Evolutionary conservation across 2,113 vertebrate species (phyloP), one percentile per base, ranked within the genome.

Genomic region (Taurulus bubalis): DNA sequence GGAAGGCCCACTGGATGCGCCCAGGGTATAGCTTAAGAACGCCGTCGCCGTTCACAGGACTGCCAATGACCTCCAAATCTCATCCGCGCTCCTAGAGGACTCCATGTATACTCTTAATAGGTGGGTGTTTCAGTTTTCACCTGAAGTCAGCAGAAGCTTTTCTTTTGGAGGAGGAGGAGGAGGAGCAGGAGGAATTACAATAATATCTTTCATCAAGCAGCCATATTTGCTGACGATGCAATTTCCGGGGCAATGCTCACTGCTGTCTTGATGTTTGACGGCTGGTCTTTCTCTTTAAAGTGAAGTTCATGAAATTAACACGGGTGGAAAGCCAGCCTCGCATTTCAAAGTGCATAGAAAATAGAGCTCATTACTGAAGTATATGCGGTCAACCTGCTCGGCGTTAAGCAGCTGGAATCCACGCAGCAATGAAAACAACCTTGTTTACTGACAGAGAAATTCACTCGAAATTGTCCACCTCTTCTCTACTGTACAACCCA

Each of bases 401-500:
- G 47, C 2, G 49, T 65, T 10, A 28, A 47, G 34, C 74, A 77
- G 65, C 40, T 42, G 67, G 26, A 71, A 32, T 18, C 32, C 3
- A 36, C 4, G 12, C 53, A 47, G 8, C 1, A 15, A 26, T 42
- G 24, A 72, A 70, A 77, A 70, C 65, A 75, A 49, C 78, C 30
- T 28, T 85, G 85, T 83, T 88, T 90, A 77, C 75, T 30, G 58
- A 59, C 30, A 62, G 36, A 67, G 1, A 42, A 56, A 74, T 56
- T 65, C 6, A 28, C 72, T 73, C 2, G 22, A 70, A 77, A 58
- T 32, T 34, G 15, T 38, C 49, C 24, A n/a, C 32, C 36, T 10
- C 42, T 58, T 86, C 85, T 87, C 65, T 87, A 89, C 88, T 90
- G 88, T 91, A 89, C 78, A 90, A 82, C 65, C 87, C 82, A 87